phyloP scores from a whole-genome alignment of 64 coral and sea anemone genomes.

The Acropora yongei region DNA sequence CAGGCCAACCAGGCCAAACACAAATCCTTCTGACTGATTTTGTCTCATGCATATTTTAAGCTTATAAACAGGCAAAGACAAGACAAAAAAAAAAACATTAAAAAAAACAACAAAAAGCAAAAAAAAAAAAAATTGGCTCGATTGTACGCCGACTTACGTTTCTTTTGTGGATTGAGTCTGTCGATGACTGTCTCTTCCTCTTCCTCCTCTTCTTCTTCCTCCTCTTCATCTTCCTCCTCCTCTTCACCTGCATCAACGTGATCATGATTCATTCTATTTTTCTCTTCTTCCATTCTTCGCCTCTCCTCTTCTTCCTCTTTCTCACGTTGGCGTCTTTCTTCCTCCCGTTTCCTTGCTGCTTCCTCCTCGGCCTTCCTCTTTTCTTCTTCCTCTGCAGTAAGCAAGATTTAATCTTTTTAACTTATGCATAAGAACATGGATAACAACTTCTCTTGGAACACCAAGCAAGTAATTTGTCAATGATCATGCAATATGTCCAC shows the following conservation, averaged over 20 bases:
- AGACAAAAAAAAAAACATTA: too few relatives aligned
- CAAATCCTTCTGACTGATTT: too few relatives aligned
- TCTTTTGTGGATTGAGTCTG: slow-evolving; percentile 85
- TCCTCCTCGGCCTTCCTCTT: slow-evolving; percentile 43
- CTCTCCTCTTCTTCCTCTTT: slow-evolving; percentile 59
- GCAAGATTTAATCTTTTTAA: background rate
- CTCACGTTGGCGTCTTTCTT: slow-evolving; percentile 12
- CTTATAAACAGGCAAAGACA: too few relatives aligned
- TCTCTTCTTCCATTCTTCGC: slow-evolving; percentile 34
- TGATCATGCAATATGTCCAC: too few relatives aligned
- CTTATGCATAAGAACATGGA: background rate
- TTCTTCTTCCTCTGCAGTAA: slow-evolving; percentile 26
- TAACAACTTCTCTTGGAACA: too few relatives aligned
- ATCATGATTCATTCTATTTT: slow-evolving; percentile 37
- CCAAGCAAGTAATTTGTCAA: background rate
- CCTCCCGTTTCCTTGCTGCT: background rate
- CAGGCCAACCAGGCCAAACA: too few relatives aligned
- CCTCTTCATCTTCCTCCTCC: slow-evolving; percentile 66
- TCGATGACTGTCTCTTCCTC: slow-evolving; percentile 91
- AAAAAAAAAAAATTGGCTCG: too few relatives aligned
- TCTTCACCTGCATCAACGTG: slow-evolving; percentile 64
- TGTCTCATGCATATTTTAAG: too few relatives aligned
- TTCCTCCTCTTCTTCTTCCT: slow-evolving; percentile 70
- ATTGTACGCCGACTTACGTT: slow-evolving; percentile 44
- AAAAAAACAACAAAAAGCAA: too few relatives aligned